Evolutionary conservation across 2,888 invertebrate species (phyloP).

Genomic region (Disparrhopalites patrizii): DNA sequence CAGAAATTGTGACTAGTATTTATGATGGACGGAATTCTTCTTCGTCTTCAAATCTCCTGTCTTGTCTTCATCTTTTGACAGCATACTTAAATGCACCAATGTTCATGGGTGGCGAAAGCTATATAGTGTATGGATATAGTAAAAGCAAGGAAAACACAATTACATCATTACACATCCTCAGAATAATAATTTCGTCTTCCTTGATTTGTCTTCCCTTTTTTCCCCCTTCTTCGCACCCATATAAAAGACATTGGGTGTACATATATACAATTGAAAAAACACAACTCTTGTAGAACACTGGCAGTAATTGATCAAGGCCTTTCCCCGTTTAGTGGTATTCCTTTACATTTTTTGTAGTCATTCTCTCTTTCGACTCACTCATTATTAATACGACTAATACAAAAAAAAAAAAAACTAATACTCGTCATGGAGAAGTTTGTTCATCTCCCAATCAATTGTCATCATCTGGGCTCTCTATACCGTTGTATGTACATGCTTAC

Average conservation of each 20-base stretch:
- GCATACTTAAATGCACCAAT: slow-evolving; percentile 4
- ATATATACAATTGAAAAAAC: background rate
- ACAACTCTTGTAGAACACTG: background rate
- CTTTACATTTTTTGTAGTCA: too few species aligned
- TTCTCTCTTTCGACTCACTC: too few species aligned
- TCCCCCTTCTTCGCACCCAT: background rate
- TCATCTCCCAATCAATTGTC: too few species aligned
- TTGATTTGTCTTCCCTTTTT: slow-evolving; percentile 20
- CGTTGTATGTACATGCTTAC: too few species aligned
- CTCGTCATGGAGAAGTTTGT: too few species aligned
- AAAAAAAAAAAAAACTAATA: too few species aligned
- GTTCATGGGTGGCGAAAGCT: slow-evolving; percentile 24
- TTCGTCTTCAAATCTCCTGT: background rate
- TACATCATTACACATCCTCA: slow-evolving; percentile 12
- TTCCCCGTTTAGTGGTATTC: slow-evolving; percentile 17
- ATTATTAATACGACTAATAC: too few species aligned
- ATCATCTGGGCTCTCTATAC: too few species aligned
- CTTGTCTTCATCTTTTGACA: background rate
- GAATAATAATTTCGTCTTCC: slow-evolving; percentile 28
- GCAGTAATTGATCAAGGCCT: slow-evolving; percentile 23
- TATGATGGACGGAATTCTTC: background rate
- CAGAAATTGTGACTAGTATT: slow-evolving; percentile 20
- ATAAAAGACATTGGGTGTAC: background rate
- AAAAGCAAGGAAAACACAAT: slow-evolving; percentile 15
- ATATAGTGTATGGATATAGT: too few species aligned